A percentile compares a stretch with the other conserved stretches of the same genome.
Conservation (phyloP, 23 tunicate species). For the Clavelina lepadiformis region DNA sequence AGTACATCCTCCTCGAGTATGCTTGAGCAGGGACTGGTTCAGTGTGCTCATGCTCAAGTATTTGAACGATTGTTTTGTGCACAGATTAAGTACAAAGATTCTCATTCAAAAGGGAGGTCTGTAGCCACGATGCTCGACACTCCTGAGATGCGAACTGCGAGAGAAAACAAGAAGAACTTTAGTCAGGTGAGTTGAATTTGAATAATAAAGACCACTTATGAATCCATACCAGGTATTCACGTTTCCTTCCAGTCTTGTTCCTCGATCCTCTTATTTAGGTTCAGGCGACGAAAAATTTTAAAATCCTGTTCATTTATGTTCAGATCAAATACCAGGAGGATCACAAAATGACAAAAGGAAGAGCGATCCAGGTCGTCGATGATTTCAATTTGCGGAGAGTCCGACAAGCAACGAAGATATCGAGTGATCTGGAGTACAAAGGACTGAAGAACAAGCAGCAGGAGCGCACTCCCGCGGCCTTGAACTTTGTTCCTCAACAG, state of each 20-base stretch:
- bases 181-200: too few species aligned
- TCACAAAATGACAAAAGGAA: constrained; percentile 40
- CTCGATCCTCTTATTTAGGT: too few species aligned
- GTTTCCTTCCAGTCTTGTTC: too few species aligned
- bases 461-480: constrained; percentile 51
- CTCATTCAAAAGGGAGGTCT: constrained; percentile 40
- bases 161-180: constrained; percentile 77
- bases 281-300: too few species aligned
- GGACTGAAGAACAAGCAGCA: constrained; percentile 43
- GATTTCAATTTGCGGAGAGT: constrained; percentile 63
- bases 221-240: too few species aligned
- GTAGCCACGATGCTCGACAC: constrained; percentile 78
- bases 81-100: constrained; percentile 79
- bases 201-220: too few species aligned
- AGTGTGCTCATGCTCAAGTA: too few species aligned
- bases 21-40: too few species aligned
- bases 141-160: constrained; percentile 89
- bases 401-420: constrained; percentile 64
- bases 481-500: constrained; percentile 12
- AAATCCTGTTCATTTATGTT: too few species aligned
- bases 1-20: too few species aligned
- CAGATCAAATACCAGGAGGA: constrained; percentile 92
- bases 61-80: too few species aligned
- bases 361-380: constrained; percentile 63
- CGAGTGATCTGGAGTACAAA: constrained; percentile 79